phyloP scores from a whole-genome alignment of 2,113 vertebrate genomes.

The Actenoides hombroni region DNA sequence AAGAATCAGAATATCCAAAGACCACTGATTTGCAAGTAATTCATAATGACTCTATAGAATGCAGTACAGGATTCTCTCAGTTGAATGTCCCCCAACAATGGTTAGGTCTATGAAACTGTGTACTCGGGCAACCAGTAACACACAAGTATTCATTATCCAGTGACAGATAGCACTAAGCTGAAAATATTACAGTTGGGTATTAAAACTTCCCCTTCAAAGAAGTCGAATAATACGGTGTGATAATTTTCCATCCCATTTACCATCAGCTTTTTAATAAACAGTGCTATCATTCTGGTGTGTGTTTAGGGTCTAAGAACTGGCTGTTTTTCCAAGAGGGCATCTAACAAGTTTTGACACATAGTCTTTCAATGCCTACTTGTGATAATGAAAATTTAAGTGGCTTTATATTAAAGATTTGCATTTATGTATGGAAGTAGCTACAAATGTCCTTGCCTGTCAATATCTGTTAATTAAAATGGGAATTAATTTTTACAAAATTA shows the following conservation, averaged over 20 bases:
- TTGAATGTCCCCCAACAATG: too few species aligned
- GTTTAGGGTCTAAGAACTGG: neutral
- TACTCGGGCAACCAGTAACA: neutral
- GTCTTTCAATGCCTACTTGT: neutral
- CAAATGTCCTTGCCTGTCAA: neutral
- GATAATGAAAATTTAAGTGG: neutral
- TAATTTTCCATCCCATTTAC: neutral
- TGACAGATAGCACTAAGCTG: neutral
- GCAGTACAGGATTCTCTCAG: neutral
- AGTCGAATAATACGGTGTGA: neutral
- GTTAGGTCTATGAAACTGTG: neutral
- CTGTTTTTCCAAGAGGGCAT: neutral
- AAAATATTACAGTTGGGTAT: neutral
- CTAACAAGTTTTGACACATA: neutral
- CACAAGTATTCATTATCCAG: neutral
- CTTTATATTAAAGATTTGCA: neutral
- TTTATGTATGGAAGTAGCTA: neutral
- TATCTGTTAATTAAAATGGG: neutral
- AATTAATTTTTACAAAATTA: neutral
- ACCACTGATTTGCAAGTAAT: neutral
- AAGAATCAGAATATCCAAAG: neutral
- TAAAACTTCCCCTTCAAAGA: neutral
- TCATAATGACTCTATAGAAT: neutral
- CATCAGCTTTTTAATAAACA: neutral
- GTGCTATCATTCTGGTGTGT: neutral